Evolutionary conservation across 1,140 invertebrate genomes (phyloP), one percentile per base, ranked within the genome.

Genomic region (Heliothis virescens): DNA sequence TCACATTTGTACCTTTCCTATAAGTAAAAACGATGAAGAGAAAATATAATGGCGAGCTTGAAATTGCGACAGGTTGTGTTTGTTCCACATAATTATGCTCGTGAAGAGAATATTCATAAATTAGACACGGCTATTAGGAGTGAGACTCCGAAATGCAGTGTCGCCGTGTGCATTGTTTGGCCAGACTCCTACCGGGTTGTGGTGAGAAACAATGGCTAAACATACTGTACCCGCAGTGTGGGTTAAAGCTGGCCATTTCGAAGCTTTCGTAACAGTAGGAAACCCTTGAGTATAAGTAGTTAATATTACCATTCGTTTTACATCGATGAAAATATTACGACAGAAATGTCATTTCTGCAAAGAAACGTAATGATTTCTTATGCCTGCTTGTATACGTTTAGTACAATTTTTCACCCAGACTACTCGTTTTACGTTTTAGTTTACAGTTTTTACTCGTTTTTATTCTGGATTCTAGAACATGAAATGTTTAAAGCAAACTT

Each of bases 91-190:
- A 76, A 53, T 41, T 65, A 77, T 34, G 47, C 60, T 53, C 55
- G 26, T 53, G 74, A 65, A 77, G 29, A 77, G 75, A 78, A 78
- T 78, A 67, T 78, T 78, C 76, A 78, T 78, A 69, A 69, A 69
- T 78, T 78, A 59, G 76, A 69, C 65, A 57, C 63, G 41, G 62
- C 63, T 47, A 78, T 69, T 78, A 69, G 16, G 63, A 57, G 76
- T 63, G 13, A 69, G 29, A 69, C 63, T 69, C 50, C 29, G 60
- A 78, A 73, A 16, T 69, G 52, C 50, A 26, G 65, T 18, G 62
- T 47, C 57, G 72, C 3, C 12, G 41, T 53, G 63, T 53, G 63
- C 53, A 69, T 78, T 78, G 76, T 78, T 48, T 47, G 63, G 63
- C 18, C 74, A 15, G n/a, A 48, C 63, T 59, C 50, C 53, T 78